Percentiles rank a stretch among this genome's conserved stretches.
Conservation (phyloP, 2,888 invertebrate genomes). For the Colletes collaris region DNA sequence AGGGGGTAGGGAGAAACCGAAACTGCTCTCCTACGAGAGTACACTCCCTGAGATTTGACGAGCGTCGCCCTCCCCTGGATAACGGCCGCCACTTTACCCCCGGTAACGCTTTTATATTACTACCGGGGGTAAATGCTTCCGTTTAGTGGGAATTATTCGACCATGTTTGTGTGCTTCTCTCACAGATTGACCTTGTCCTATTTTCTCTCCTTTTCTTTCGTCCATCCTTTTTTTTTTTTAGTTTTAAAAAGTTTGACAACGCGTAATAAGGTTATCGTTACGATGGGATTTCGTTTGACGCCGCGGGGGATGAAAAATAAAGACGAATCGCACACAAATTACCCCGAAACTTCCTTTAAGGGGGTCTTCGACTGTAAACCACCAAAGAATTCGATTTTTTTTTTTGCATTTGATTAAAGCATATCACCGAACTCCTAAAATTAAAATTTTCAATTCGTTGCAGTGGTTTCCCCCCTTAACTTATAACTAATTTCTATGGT, state of each 20-base stretch:
- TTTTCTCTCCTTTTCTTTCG: constrained; percentile 10
- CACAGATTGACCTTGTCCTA: constrained; percentile 42
- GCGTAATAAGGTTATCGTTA: constrained; percentile 25
- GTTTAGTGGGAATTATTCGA: constrained; percentile 42
- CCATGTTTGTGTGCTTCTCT: constrained; percentile 9
- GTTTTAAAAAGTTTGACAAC: constrained; percentile 19
- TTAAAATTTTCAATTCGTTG: too few species aligned
- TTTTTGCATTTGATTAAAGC: too few species aligned
- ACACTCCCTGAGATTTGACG: constrained; percentile 51
- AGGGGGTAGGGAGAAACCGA: constrained; percentile 39
- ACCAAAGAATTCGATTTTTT: too few species aligned
- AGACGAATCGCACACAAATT: not conserved
- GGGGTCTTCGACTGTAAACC: too few species aligned
- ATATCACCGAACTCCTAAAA: too few species aligned
- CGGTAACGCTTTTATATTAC: constrained; percentile 38
- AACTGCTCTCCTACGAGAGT: constrained; percentile 48
- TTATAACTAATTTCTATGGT: too few species aligned
- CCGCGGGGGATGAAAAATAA: constrained; percentile 2
- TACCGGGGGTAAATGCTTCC: constrained; percentile 19
- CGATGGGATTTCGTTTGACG: constrained; percentile 11
- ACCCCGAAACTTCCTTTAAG: too few species aligned
- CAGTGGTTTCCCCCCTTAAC: too few species aligned
- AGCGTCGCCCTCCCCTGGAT: constrained; percentile 28
- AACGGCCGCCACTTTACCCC: constrained; percentile 27
- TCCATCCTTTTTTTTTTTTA: not conserved